Conservation (phyloP, 2,797 vertebrate species). For the Gymnoscopelus braueri region DNA sequence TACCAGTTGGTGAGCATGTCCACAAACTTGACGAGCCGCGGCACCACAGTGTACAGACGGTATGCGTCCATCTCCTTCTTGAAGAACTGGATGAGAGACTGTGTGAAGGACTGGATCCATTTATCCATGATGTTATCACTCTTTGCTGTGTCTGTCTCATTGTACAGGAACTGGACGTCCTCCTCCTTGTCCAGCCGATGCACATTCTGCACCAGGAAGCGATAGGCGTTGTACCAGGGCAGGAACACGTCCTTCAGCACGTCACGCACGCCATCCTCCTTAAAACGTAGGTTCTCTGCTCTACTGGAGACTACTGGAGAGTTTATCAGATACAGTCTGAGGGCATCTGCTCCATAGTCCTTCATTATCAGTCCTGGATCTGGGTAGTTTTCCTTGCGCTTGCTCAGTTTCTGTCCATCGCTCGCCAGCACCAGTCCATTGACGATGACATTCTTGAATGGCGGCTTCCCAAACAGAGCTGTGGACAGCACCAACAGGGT, state of each 20-base stretch:
- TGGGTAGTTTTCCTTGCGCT: no score
- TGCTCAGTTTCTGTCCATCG: no score
- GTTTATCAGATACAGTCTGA: constrained; percentile 96
- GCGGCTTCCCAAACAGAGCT: no score
- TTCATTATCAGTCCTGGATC: no score
- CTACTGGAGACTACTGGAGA: constrained; percentile 97
- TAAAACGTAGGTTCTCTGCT: constrained; percentile 97
- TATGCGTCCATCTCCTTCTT: constrained; percentile 95
- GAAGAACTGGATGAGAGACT: constrained; percentile 95
- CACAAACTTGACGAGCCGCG: constrained; percentile 95
- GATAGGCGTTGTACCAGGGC: constrained; percentile 98
- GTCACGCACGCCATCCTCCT: constrained; percentile 96
- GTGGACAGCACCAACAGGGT: no score
- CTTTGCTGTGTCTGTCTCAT: constrained; percentile 82
- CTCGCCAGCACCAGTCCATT: no score
- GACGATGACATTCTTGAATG: no score
- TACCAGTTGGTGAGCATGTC: constrained; percentile 99
- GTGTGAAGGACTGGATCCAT: constrained; percentile 97
- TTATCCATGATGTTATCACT: constrained; percentile 96
- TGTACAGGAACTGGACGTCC: constrained; percentile 87
- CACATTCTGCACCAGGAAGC: constrained; percentile 95
- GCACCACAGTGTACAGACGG: constrained; percentile 94
- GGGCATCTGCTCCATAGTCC: not conserved
- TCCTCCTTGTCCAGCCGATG: constrained; percentile 93
- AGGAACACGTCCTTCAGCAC: constrained; percentile 96